Conservation (phyloP, 2,888 invertebrate genomes). For the Chrysolina americana region DNA sequence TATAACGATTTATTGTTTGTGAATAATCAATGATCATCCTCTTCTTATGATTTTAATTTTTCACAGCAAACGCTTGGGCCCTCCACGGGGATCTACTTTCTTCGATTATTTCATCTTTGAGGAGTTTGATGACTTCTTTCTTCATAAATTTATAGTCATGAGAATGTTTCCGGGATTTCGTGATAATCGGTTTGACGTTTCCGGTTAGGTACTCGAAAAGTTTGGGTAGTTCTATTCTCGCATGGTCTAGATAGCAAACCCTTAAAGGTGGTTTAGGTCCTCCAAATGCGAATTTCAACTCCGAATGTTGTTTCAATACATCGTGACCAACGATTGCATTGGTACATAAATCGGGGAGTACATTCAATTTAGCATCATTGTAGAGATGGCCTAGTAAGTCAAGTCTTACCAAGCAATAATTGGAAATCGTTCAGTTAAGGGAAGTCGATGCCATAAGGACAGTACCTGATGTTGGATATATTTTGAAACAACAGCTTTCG, state of each 20-base stretch:
- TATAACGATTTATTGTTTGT: conserved; percentile 51
- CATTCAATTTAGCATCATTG: conserved; percentile 15
- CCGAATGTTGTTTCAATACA: background rate
- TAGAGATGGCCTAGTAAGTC: conserved; percentile 8
- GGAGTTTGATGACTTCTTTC: conserved; percentile 24
- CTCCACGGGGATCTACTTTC: conserved; percentile 36
- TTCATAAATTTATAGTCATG: conserved; percentile 31
- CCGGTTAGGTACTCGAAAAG: conserved; percentile 19
- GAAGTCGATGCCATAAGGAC: conserved; percentile 16
- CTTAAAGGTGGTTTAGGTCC: conserved; percentile 16
- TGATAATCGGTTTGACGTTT: conserved; percentile 27
- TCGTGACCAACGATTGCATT: no score
- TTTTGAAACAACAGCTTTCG: background rate
- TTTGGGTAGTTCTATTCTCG: conserved; percentile 18
- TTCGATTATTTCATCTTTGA: conserved; percentile 30
- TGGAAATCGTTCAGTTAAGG: conserved; percentile 10
- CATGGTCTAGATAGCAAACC: conserved; percentile 20
- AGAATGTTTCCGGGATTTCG: conserved; percentile 25
- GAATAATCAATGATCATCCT: conserved; percentile 55
- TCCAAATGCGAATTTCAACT: conserved; percentile 18
- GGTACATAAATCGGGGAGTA: conserved; percentile 10
- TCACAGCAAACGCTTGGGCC: conserved; percentile 49
- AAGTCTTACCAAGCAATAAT: conserved; percentile 7
- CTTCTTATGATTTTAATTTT: conserved; percentile 47
- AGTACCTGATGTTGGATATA: conserved; percentile 2